Base-by-base conservation (phyloP, 2,797 vertebrate genomes). In the Synaphobranchus kaupii region DNA sequence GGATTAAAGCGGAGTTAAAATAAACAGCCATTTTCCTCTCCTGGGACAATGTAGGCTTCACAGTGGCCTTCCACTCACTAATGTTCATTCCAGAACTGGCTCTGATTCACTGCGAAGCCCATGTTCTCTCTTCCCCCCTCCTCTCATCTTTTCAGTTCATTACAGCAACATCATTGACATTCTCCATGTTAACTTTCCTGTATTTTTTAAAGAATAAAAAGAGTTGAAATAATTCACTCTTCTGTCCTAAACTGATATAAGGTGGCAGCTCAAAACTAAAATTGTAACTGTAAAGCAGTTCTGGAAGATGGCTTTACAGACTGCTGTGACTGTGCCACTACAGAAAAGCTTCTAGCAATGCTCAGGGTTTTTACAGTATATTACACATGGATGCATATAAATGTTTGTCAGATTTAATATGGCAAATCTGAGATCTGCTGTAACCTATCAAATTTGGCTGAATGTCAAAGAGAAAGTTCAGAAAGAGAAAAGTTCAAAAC, bases 301-400 rank as follows among this genome's bases (percentile, higher is more conserved):
- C 73, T 44, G 6, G 39, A 4, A 44, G 1, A 48, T 25, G 9
- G 25, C 44, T 78, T 78, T 78, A n/a, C 20, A 48, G 90, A 91
- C 87, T 28, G 63, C 90, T 89, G 84, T 89, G 87, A 89, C 86
- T 89, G 86, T 84, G 89, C 89, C 90, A 54, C 89, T 88, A 71
- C 78, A 83, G 54, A 84, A 91, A 90, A 87, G 88, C 88, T 86
- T 68, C 88, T 87, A 89, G 91, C 90, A 66, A 25, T 15, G 17
- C 34, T 39, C 4, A 63, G 31, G 28, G 83, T 4, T 86, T 85
- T 93, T 92, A 9, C 7, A 17, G 91, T 66, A 92, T 93, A 93
- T 93, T 88, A 93, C 88, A 91, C 91, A 91, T 93, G 91, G 92
- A 90, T 86, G 92, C 90, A 86, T 91, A 87, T 86, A 88, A 89